Evolutionary conservation across 2,888 invertebrate genomes (phyloP), one percentile per base, ranked within the genome.

Genomic region (Drosophila mayaguana): DNA sequence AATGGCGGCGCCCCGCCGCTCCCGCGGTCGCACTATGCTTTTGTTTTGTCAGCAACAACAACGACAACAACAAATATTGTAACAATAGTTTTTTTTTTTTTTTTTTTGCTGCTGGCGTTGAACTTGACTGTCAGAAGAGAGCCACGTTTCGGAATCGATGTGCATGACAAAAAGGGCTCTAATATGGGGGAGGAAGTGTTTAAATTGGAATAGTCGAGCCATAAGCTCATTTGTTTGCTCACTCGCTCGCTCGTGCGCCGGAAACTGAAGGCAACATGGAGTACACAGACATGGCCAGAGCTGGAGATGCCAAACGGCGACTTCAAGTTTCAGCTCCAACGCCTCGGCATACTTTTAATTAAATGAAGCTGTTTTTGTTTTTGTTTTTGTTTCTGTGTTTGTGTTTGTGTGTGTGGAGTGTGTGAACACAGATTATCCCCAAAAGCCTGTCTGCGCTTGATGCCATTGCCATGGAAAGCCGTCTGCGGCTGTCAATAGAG

Each of bases 171-270:
- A 82, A 75, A 78, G 83, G 76, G 88, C 83, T 74, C 83, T 81
- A 88, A 83, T 81, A 83, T 80, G 84, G 68, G 88, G 85, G 88
- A 84, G 84, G 84, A 84, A 84, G 85, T 84, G 79, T 85, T 88
- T 68, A 84, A 84, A 88, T 84, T 85, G 84, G 75, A 81, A 74
- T 87, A 88, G 71, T 67, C 78, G 72, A 72, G 79, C 68, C 76
- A 78, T 70, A 72, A 81, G 81, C 72, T 73, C 72, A 73, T 75
- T 83, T 87, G 83, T 71, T 80, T 80, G 81, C 77, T 68, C 79
- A 79, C 66, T 65, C 68, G 72, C 50, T 60, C 65, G 68, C 54
- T 67, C 60, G 59, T 54, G 63, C 25, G 60, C 59, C 86, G 86
- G 86, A 88, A 86, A 75, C 87, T 77, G 82, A 82, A 88, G 81